Base-by-base conservation (phyloP, 2,888 invertebrate species). In the Diplolepis rosae region DNA sequence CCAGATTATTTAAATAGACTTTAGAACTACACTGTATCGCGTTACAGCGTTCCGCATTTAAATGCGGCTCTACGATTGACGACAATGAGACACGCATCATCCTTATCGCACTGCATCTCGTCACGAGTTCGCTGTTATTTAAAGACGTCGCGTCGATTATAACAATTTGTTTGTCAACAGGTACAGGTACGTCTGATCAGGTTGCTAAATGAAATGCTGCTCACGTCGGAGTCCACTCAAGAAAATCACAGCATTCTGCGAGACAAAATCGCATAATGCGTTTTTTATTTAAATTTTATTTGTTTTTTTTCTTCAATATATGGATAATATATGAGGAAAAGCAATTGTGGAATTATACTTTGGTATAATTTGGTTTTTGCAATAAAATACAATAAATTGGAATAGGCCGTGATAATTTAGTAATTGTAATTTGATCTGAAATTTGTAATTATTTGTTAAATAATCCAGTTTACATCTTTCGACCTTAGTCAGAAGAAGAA, bases 81-180 rank as follows among this genome's bases (percentile, higher is more conserved):
- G 52, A 82, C 84, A 84, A 85, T 84, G 85, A 84, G 83, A 86
- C 86, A 84, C 85, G 84, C 79, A 84, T 85, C 85, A 82, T 79
- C 80, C 81, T 85, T 86, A 85, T 85, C 86, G 81, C 75, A 84
- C 84, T 70, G 84, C 90, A 78, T 90, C 90, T 78, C 90, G 90
- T 80, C 90, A 90, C 91, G 91, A 90, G 76, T 90, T 90, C 80
- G 76, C 73, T 77, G 82, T 80, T 81, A 74, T 79, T 79, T 30
- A 54, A 82, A 76, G 73, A 73, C 75, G 75, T 77, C 76, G 78
- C 77, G 83, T 76, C 80, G 83, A 83, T 82, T 83, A 80, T 83
- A 83, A 82, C 79, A 81, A 83, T 83, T 82, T 82, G 80, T 80
- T 80, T 71, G 75, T 54, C 52, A 74, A 69, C 74, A 75, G 74